A percentile compares a stretch with the other conserved stretches of the same genome.
phyloP scores from a whole-genome alignment of 2,888 invertebrate species.

The Galerucella nymphaeae region DNA sequence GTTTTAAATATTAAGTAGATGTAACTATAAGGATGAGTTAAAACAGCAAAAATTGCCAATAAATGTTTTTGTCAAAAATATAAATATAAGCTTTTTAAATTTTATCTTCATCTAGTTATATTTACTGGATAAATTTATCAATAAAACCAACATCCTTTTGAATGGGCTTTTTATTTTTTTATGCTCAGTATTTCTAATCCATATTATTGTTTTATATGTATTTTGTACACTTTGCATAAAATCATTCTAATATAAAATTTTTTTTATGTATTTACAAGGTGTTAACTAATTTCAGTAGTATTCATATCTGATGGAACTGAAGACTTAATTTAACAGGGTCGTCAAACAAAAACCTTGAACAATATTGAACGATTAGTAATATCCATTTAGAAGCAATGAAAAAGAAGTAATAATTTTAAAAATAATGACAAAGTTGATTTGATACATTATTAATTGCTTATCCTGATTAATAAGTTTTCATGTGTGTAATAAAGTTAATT shows the following conservation, averaged over 20 bases:
- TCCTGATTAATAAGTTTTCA: background rate
- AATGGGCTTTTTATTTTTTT: background rate
- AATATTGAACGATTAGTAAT: background rate
- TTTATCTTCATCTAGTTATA: too few species aligned
- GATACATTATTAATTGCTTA: background rate
- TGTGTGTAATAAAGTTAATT: too few species aligned
- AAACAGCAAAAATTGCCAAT: too few species aligned
- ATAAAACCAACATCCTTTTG: background rate
- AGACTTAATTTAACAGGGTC: background rate
- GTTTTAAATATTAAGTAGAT: too few species aligned
- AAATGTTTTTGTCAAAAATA: too few species aligned
- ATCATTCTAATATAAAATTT: too few species aligned
- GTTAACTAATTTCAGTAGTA: background rate
- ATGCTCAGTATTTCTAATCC: background rate
- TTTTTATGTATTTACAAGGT: background rate
- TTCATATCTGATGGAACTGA: background rate
- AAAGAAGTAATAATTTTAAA: background rate
- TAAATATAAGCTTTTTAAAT: too few species aligned
- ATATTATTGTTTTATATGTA: background rate
- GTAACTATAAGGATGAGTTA: too few species aligned
- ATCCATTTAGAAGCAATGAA: background rate
- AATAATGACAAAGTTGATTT: too few species aligned
- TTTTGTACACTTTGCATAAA: too few species aligned
- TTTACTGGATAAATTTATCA: background rate
- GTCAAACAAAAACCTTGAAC: background rate